Evolutionary conservation across 2,113 vertebrate genomes (phyloP).

Genomic region (Petroica traversi): DNA sequence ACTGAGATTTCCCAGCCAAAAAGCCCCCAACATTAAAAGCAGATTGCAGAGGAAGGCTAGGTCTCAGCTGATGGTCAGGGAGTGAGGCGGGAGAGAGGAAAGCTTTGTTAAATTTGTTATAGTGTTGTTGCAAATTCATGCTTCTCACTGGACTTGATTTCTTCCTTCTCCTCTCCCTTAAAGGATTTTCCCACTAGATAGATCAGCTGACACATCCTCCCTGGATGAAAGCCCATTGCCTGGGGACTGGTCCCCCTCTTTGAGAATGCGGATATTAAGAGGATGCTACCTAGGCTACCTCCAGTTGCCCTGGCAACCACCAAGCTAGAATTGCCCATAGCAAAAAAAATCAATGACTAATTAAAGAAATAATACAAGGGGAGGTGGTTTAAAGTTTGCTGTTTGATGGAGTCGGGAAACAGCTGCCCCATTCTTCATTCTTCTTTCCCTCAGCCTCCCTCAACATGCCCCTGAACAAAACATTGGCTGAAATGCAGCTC

Average conservation of each 20-base stretch:
- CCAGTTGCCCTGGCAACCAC: not conserved
- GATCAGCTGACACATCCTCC: not conserved
- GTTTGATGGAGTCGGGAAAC: not conserved
- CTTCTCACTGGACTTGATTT: not conserved
- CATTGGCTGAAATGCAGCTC: not conserved
- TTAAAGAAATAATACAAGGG: not conserved
- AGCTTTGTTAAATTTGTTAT: accelerated
- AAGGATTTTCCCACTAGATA: not conserved
- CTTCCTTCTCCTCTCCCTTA: not conserved
- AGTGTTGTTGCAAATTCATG: not conserved
- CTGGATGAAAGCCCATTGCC: not conserved
- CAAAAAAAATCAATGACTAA: not conserved
- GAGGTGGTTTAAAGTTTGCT: not conserved
- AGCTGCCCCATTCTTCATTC: not conserved
- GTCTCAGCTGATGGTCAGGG: not conserved
- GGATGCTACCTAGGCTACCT: not conserved
- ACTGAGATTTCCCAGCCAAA: not conserved
- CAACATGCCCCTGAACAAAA: not conserved
- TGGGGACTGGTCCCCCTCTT: not conserved
- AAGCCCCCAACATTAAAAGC: not conserved
- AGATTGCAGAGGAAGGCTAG: not conserved
- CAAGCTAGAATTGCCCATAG: not conserved
- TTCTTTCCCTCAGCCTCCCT: not conserved
- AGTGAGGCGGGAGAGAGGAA: not conserved
- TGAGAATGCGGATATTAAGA: not conserved